Conservation (phyloP, 2,113 vertebrate genomes). For the Hucho hucho region DNA sequence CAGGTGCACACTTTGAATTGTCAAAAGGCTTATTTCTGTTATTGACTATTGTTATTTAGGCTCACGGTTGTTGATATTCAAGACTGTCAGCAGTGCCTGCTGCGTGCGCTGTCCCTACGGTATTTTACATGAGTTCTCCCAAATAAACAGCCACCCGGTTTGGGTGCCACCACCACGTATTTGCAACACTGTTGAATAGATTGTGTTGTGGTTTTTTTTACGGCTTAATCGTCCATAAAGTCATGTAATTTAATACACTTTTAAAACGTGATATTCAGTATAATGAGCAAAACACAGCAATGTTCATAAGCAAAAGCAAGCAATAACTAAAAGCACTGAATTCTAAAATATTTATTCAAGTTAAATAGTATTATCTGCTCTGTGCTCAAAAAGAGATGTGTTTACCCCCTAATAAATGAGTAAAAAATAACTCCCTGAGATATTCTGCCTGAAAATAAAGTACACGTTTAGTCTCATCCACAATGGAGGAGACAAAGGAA, state of each 20-base stretch:
- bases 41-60: conserved; percentile 38
- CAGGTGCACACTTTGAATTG: conserved; percentile 49
- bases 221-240: neutral
- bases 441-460: neutral
- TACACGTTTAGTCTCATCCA: conserved; percentile 39
- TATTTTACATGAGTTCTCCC: conserved; percentile 17
- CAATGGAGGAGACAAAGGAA: conserved; percentile 48
- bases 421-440: neutral
- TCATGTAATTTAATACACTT: neutral
- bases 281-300: too few relatives aligned
- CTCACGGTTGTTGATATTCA: conserved; percentile 17
- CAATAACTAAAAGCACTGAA: too few relatives aligned
- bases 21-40: conserved; percentile 40
- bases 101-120: conserved; percentile 13
- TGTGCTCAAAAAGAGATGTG: neutral
- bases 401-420: neutral
- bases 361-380: neutral
- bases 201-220: too few relatives aligned
- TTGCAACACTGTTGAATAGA: too few relatives aligned
- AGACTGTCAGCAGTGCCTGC: conserved; percentile 3
- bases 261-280: neutral
- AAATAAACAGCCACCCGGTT: conserved; percentile 25
- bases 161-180: neutral
- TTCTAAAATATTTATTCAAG: too few relatives aligned
- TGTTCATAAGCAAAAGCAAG: too few relatives aligned